These are phyloP conservation scores for Alcis repandata DNA, from an alignment of 2,888 invertebrate species.

Conservation along the genomic window DNA sequence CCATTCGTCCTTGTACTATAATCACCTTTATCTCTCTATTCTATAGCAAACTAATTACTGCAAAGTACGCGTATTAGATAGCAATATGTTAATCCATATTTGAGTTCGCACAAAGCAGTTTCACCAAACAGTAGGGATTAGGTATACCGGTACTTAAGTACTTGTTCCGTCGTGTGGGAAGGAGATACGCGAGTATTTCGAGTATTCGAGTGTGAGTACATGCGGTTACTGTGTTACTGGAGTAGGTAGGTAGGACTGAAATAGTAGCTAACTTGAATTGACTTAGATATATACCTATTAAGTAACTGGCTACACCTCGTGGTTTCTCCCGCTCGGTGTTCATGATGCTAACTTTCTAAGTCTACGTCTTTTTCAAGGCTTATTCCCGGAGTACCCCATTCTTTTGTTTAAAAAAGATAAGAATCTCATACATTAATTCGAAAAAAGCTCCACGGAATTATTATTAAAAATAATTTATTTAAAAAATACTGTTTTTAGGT, in stretches of 20 bases:
- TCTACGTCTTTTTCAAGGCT: no score
- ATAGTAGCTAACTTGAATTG: no score
- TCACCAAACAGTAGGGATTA: slow-evolving; percentile 12
- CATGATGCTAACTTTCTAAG: no score
- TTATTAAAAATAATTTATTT: no score
- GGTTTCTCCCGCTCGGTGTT: no score
- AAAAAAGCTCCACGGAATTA: no score
- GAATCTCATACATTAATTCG: no score
- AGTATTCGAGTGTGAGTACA: not conserved
- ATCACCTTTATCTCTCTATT: not conserved
- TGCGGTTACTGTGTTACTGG: slow-evolving; percentile 10
- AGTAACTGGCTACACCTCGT: no score
- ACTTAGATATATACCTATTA: no score
- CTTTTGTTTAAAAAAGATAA: no score
- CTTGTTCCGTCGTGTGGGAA: slow-evolving; percentile 3
- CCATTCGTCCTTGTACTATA: not conserved
- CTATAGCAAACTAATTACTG: slow-evolving; percentile 10
- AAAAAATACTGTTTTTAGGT: no score
- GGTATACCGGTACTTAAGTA: slow-evolving; percentile 15
- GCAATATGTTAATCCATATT: slow-evolving; percentile 22
- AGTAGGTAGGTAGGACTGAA: not conserved
- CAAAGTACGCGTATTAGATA: slow-evolving; percentile 13
- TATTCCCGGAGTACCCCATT: no score
- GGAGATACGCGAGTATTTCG: slow-evolving; percentile 5
- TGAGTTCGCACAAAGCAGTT: slow-evolving; percentile 17